These are phyloP conservation scores for Metopia argyrocephala DNA, from an alignment of 2,888 invertebrate species.

Conservation along the genomic window DNA sequence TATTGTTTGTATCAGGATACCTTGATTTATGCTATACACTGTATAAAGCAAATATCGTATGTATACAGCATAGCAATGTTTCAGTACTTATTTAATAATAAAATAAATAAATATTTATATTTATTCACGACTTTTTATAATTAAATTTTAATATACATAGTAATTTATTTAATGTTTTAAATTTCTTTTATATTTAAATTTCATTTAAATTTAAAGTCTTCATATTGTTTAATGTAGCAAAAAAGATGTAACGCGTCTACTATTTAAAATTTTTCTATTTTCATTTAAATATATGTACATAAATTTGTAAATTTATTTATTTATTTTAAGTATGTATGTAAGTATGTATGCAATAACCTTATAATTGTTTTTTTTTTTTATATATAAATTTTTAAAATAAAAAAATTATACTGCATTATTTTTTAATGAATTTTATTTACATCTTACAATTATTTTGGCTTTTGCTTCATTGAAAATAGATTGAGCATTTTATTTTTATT, in stretches of 20 bases:
- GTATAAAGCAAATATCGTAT: too few relatives aligned
- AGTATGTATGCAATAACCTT: not conserved
- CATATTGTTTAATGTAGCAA: too few relatives aligned
- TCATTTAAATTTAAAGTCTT: not conserved
- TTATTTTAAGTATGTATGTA: not conserved
- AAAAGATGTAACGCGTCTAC: too few relatives aligned
- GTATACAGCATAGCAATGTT: too few relatives aligned
- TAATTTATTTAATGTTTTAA: too few relatives aligned
- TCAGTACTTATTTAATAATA: too few relatives aligned
- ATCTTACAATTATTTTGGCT: not conserved
- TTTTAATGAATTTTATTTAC: not conserved
- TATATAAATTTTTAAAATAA: not conserved
- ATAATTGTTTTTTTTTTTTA: slow-evolving; percentile 15
- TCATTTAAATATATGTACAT: too few relatives aligned
- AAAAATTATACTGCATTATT: not conserved
- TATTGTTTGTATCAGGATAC: too few relatives aligned
- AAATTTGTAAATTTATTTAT: not conserved
- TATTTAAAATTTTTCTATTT: too few relatives aligned
- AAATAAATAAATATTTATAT: not conserved
- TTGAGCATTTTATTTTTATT: slow-evolving; percentile 34
- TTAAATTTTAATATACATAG: too few relatives aligned
- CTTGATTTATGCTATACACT: too few relatives aligned
- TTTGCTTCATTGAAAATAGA: slow-evolving; percentile 10
- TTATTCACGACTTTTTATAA: too few relatives aligned
- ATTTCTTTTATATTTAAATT: not conserved